These are phyloP conservation scores for Lepus europaeus DNA, from an alignment of 2,113 vertebrate genomes.

Conservation along the genomic window DNA sequence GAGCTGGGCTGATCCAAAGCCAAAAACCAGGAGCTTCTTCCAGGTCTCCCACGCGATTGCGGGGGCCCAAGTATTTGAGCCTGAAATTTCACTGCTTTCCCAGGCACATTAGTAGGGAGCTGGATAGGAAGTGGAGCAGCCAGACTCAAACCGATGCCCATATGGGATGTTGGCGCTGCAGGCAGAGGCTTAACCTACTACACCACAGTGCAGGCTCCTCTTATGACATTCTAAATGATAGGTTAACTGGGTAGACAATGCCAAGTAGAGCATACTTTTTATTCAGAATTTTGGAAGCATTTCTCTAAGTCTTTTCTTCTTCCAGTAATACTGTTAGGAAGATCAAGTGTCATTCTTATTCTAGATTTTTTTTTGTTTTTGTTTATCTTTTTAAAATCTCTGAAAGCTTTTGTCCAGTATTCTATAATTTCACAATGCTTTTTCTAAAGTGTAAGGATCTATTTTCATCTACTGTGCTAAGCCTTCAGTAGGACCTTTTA, in stretches of 20 bases:
- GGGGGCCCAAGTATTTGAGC: no score
- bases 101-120: no score
- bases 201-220: background rate
- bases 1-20: no score
- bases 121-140: no score
- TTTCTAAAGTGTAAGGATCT: background rate
- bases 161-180: no score
- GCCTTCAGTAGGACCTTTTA: background rate
- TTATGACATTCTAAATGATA: background rate
- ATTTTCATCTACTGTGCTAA: background rate
- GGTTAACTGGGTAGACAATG: slow-evolving; percentile 49
- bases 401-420: background rate
- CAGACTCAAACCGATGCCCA: no score
- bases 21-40: no score
- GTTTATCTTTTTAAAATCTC: background rate
- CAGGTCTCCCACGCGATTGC: no score
- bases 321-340: background rate
- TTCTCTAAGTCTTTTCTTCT: background rate
- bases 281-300: slow-evolving; percentile 52
- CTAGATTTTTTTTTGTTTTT: background rate
- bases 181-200: no score
- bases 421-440: background rate
- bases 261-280: slow-evolving; percentile 33
- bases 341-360: background rate
- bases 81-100: no score